These are phyloP conservation scores for Beris chalybata DNA, from an alignment of 2,888 invertebrate species.

Conservation along the genomic window DNA sequence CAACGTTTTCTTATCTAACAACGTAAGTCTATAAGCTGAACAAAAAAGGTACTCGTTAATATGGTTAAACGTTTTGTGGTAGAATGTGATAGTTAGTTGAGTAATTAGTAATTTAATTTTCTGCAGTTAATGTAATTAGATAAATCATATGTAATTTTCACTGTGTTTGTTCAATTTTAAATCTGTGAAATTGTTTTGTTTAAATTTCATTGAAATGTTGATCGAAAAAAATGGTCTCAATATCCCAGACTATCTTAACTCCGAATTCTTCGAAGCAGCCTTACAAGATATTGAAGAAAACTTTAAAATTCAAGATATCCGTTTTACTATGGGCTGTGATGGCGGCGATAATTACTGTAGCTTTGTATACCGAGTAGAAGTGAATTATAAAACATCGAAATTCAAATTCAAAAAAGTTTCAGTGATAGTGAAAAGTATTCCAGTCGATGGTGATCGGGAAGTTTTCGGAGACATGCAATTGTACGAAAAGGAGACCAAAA, in stretches of 20 bases:
- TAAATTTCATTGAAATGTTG: not conserved
- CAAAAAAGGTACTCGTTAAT: too few species aligned
- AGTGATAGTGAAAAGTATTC: slow-evolving; percentile 52
- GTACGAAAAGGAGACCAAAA: slow-evolving; percentile 57
- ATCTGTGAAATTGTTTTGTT: too few species aligned
- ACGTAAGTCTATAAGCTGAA: too few species aligned
- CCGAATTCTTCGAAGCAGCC: slow-evolving; percentile 51
- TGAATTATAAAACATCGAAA: slow-evolving; percentile 37
- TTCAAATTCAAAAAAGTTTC: slow-evolving; percentile 47
- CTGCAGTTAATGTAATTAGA: too few species aligned
- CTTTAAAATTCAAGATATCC: slow-evolving; percentile 49
- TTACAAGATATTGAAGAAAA: slow-evolving; percentile 50
- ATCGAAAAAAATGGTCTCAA: not conserved
- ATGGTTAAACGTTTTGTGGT: too few species aligned
- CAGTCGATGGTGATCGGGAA: slow-evolving; percentile 53
- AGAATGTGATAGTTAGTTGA: too few species aligned
- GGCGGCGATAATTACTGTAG: slow-evolving; percentile 55
- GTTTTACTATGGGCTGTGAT: slow-evolving; percentile 47
- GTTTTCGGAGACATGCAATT: slow-evolving; percentile 56
- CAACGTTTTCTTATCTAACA: too few species aligned
- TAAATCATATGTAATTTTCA: too few species aligned
- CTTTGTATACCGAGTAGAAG: slow-evolving; percentile 49
- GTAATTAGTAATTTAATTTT: too few species aligned
- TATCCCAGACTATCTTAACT: slow-evolving; percentile 22
- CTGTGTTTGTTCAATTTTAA: too few species aligned